Base-by-base conservation (phyloP, 2,113 vertebrate species). In the Rhinichthys klamathensis region DNA sequence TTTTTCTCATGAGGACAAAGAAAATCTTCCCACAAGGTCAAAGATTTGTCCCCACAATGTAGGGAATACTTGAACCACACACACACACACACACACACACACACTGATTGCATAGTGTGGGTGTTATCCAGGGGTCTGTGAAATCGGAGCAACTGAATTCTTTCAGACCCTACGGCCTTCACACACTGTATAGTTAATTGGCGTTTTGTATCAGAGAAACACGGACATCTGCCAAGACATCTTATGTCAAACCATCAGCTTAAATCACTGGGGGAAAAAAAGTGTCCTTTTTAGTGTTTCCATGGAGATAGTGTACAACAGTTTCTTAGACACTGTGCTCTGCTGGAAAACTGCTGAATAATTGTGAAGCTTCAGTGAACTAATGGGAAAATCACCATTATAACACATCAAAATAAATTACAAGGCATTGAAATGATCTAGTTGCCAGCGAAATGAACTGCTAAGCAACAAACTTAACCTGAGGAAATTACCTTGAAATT, bases 341-440 rank as follows among this genome's bases (percentile, higher is more conserved):
- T 38, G 38, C 84, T 82, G 61, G 73, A 73, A 79, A 77, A 87
- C 63, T n/a, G 2, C 63, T 87, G 56, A 56, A 79, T 87, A 84
- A 84, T 80, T 74, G 72, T 84, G 54, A 63, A 65, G 75, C 41
- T 32, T 46, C 63, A 65, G 65, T 80, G 30, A 80, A 73, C 38
- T 87, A 84, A 84, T 80, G 23, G 74, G 30, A 49, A 58, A 87
- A 87, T 80, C 60, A 46, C n/a, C 61, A 69, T 70, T 86, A 65
- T 38, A 61, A 69, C 46, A 16, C 44, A 84, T 63, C 3, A 51
- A 35, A 61, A 49, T 77, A 51, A 75, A 75, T 46, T 78, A 61
- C 27, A 12, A 21, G 82, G 32, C 63, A 35, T 82, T 58, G 65
- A 51, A 69, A 58, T 72, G 12, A 78, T 70, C 12, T n/a, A 51